Conservation (phyloP, 2,888 invertebrate genomes). For the Chaetoderma sp. region DNA sequence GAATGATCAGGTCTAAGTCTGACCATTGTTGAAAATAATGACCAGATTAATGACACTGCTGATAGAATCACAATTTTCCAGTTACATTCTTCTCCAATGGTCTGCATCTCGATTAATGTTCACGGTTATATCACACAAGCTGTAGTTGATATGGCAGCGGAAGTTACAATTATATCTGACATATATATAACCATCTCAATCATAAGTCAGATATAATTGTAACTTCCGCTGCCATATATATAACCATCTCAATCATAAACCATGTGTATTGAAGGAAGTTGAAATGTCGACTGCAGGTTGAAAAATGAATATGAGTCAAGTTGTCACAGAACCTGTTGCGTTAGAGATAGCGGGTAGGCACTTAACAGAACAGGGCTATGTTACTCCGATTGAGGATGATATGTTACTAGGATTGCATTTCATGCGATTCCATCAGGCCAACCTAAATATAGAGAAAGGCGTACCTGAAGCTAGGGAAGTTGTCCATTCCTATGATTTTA, state of each 20-base stretch:
- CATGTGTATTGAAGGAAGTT: too few species aligned
- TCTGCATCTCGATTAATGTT: slow-evolving; percentile 6
- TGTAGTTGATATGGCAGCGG: slow-evolving; percentile 31
- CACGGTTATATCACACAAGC: neutral
- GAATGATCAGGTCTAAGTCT: too few species aligned
- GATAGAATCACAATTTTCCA: too few species aligned
- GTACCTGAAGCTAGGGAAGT: neutral
- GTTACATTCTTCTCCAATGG: neutral
- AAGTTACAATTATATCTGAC: too few species aligned
- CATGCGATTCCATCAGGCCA: slow-evolving; percentile 1
- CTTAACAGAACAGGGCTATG: slow-evolving; percentile 24
- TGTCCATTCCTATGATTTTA: neutral
- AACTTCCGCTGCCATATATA: slow-evolving; percentile 16
- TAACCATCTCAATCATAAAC: slow-evolving; percentile 12
- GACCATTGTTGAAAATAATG: too few species aligned
- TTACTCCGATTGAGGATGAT: slow-evolving; percentile 34
- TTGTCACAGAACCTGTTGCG: slow-evolving; percentile 13
- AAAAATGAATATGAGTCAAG: slow-evolving; percentile 22
- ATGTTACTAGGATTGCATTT: slow-evolving; percentile 32
- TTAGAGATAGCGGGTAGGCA: too few species aligned
- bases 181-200: slow-evolving; percentile 18
- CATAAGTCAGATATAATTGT: too few species aligned
- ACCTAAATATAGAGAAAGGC: slow-evolving; percentile 8
- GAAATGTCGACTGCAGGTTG: too few species aligned
- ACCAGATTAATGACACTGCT: too few species aligned